phyloP scores from a whole-genome alignment of 2,797 vertebrate genomes.

The Lacerta agilis region DNA sequence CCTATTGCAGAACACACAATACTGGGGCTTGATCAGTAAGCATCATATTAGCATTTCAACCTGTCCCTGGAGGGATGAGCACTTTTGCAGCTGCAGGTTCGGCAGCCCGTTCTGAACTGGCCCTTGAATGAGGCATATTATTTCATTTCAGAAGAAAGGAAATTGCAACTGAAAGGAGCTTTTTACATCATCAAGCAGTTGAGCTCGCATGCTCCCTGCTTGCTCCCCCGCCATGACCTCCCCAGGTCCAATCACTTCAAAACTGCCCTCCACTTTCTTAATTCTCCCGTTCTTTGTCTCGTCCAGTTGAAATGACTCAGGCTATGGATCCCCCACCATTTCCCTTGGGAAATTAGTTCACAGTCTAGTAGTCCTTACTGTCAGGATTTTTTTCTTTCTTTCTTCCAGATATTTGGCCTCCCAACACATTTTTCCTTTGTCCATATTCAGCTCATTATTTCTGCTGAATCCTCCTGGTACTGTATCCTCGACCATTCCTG shows the following conservation, averaged over 20 bases:
- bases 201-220: neutral
- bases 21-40: slow-evolving; percentile 25
- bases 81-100: slow-evolving; percentile 52
- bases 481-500: slow-evolving; percentile 26
- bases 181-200: slow-evolving; percentile 29
- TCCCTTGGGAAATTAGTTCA: slow-evolving; percentile 72
- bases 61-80: slow-evolving; percentile 32
- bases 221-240: neutral
- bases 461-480: slow-evolving; percentile 53
- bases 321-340: slow-evolving; percentile 68
- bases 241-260: slow-evolving; percentile 31
- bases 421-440: slow-evolving; percentile 69
- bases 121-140: slow-evolving; percentile 31
- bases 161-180: slow-evolving; percentile 42
- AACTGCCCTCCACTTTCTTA: slow-evolving; percentile 37
- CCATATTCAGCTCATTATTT: slow-evolving; percentile 72
- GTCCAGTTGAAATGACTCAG: slow-evolving; percentile 63
- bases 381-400: slow-evolving; percentile 65
- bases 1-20: neutral
- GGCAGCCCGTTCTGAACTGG: neutral
- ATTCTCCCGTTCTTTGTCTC: slow-evolving; percentile 59
- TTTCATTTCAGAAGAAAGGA: slow-evolving; percentile 51
- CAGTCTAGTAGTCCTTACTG: slow-evolving; percentile 65
- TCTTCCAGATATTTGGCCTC: slow-evolving; percentile 67
- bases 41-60: slow-evolving; percentile 60